Evolutionary conservation across 2,888 invertebrate genomes (phyloP), one percentile per base, ranked within the genome.

Genomic region (Acleris sparsana): DNA sequence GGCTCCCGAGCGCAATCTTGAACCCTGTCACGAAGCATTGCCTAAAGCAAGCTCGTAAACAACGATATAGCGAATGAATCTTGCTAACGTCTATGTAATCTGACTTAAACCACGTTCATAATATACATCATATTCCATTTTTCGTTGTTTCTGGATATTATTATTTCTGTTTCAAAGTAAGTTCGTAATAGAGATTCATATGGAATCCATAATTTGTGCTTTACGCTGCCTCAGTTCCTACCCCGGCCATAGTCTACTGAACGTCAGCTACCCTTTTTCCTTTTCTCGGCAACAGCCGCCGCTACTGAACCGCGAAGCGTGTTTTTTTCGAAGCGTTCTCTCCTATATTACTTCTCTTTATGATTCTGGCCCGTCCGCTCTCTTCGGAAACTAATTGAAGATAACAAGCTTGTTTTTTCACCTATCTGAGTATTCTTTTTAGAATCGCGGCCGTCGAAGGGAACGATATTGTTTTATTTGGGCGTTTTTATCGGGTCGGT

Each of bases 321-420:
- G 75, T 82, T 85, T 83, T 67, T 69, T 82, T 85, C 73, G 71
- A 64, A 65, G 74, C 73, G 68, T 74, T 72, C 74, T 71, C 79
- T 75, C 74, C 76, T 75, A 80, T 82, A 83, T 83, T 82, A 80
- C 76, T 79, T 74, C 78, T 80, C 82, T 84, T 86, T 87, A 88
- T 83, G 84, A 84, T 81, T 84, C 85, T 74, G 78, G 78, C 68
- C 73, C 83, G 80, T 78, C 80, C 82, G 77, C 80, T 79, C 81
- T 82, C 82, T 84, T 86, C 80, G 80, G 76, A 86, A 88, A 87
- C 82, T 87, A 88, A 90, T 89, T 87, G 87, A 87, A 88, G 84
- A 86, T 87, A 89, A 87, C 86, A 85, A 86, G 80, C 80, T 85
- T 86, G 85, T 85, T 89, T 88, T 89, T 88, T 84, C 80, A 80